Conservation (phyloP, 2,113 vertebrate species). For the Petromus typicus region DNA sequence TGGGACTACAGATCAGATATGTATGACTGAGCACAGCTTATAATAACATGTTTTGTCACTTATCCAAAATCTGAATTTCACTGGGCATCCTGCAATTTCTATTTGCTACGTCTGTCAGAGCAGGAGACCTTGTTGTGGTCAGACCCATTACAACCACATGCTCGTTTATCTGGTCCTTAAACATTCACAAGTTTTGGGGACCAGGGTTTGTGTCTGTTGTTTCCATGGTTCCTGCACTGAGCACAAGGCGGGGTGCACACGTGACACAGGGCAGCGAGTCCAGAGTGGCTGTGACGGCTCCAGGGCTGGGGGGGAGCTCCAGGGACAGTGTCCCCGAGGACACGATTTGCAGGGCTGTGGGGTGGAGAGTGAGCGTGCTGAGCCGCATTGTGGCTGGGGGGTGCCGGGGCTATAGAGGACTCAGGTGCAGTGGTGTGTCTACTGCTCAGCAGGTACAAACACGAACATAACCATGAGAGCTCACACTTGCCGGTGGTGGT, state of each 20-base stretch:
- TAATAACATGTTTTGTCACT: not conserved
- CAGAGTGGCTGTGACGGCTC: not conserved
- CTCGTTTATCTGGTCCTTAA: not conserved
- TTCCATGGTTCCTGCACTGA: rapidly evolving
- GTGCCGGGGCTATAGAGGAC: rapidly evolving
- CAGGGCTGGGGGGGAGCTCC: too few relatives aligned
- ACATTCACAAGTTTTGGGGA: not conserved
- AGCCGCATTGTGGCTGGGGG: too few relatives aligned
- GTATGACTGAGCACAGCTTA: not conserved
- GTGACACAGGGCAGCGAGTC: not conserved
- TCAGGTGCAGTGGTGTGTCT: rapidly evolving
- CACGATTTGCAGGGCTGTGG: not conserved
- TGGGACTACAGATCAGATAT: not conserved
- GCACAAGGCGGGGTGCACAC: too few relatives aligned
- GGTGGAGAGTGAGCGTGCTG: not conserved
- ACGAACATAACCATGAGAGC: rapidly evolving
- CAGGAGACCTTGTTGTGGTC: rapidly evolving
- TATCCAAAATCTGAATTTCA: not conserved
- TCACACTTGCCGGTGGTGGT: not conserved
- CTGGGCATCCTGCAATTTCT: not conserved
- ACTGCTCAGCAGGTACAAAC: rapidly evolving
- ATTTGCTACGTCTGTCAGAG: not conserved
- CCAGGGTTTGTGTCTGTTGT: not conserved
- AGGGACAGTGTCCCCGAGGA: not conserved
- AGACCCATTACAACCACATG: rapidly evolving